A percentile compares a stretch with the other conserved stretches of the same genome.
phyloP scores from a whole-genome alignment of 2,113 vertebrate genomes.

The Lepisosteus oculatus region DNA sequence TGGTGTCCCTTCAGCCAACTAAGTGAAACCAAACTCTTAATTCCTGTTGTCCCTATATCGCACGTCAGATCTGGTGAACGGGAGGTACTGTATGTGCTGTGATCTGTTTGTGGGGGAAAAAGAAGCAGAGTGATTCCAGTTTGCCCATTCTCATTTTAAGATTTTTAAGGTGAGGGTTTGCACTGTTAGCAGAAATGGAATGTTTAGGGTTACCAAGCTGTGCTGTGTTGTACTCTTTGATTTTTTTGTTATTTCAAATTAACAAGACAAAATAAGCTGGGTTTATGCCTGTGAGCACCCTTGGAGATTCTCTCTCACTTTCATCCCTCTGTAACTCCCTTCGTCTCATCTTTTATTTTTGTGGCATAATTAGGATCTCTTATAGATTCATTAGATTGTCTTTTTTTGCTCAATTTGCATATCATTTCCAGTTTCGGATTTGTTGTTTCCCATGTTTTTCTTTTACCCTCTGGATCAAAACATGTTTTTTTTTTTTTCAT shows the following conservation, averaged over 20 bases:
- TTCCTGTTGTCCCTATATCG: too few relatives aligned
- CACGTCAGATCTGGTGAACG: too few relatives aligned
- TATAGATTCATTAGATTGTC: constrained; percentile 20
- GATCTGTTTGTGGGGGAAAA: constrained; percentile 5
- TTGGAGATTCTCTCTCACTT: neutral
- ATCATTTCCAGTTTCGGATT: too few relatives aligned
- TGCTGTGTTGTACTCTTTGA: neutral
- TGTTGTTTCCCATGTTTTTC: neutral
- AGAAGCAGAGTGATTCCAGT: constrained; percentile 8
- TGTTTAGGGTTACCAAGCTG: neutral
- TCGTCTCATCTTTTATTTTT: neutral
- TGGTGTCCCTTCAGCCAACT: too few relatives aligned
- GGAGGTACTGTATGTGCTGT: too few relatives aligned
- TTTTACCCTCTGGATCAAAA: constrained; percentile 6
- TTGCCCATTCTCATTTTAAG: constrained; percentile 14
- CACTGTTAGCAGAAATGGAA: neutral
- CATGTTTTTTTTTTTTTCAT: constrained; percentile 19
- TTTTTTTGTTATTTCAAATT: neutral
- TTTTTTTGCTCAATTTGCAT: too few relatives aligned
- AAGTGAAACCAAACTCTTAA: too few relatives aligned
- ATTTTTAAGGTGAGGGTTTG: neutral
- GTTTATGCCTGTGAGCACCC: neutral
- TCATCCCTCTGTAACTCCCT: neutral
- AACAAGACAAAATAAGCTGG: neutral
- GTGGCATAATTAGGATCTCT: constrained; percentile 30